Evolutionary conservation across 1,140 invertebrate species (phyloP), one percentile per base, ranked within the genome.

Genomic region (Drosophila suzukii): DNA sequence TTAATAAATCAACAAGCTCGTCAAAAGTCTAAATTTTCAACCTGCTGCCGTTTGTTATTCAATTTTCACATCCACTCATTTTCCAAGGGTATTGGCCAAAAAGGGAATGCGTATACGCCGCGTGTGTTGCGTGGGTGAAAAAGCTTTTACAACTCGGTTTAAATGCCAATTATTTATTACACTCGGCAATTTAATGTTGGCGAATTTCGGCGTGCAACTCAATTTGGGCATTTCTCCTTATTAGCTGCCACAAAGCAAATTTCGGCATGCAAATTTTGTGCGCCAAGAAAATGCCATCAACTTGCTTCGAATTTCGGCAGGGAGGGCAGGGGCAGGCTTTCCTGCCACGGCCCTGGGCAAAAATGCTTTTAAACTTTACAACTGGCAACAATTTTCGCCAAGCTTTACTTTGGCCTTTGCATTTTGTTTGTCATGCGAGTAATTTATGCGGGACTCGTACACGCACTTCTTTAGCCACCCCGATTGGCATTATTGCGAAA

Each of bases 141-240:
- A 71, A 61, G 61, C 61, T 79, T 79, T 88, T 71, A 65, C 63
- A 56, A 65, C 59, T 71, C 66, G 56, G 66, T 88, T 88, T 88
- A 86, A 86, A 86, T 82, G 75, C 81, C 83, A 86, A 86, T 86
- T 86, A 86, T 86, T 72, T 76, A 86, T 72, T 86, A 60, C 50
- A 62, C 65, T 50, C 73, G 55, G 61, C 77, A 85, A 81, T 77
- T 74, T 84, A 73, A 81, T 84, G 81, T 60, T 43, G 51, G 67
- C 65, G 30, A 85, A 77, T 75, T 85, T 78, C 41, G 51, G 60
- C 59, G 58, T 82, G 78, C 80, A 86, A 88, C 83, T 86, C 80
- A 75, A 88, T 86, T 88, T 78, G 39, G 47, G 58, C 46, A 72
- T 61, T 88, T 79, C 77, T 82, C 57, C 78, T 86, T 86, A 85